Percentiles rank a stretch among this genome's conserved stretches.
These are phyloP conservation scores for Ochropleura plecta DNA, from an alignment of 2,888 invertebrate species.

Conservation along the genomic window DNA sequence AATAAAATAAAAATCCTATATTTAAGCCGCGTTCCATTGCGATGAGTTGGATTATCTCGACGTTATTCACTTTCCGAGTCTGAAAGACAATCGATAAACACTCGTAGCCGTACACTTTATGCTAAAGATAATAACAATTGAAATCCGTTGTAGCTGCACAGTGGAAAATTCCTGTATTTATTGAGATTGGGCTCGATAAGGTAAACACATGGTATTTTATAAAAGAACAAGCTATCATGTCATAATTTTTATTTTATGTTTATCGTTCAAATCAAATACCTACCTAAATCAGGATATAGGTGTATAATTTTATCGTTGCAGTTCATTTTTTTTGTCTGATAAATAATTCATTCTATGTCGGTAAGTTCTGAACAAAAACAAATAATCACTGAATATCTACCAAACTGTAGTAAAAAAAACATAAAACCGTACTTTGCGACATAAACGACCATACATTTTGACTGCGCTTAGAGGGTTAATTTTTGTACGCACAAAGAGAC, in stretches of 20 bases:
- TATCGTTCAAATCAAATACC: conserved; percentile 1
- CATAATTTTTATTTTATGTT: conserved; percentile 12
- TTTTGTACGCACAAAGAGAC: no score
- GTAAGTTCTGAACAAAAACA: no score
- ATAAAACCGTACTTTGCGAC: no score
- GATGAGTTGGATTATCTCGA: conserved; percentile 44
- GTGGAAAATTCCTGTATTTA: conserved; percentile 57
- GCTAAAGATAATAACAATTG: conserved; percentile 49
- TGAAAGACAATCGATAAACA: conserved; percentile 59
- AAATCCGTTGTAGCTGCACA: conserved; percentile 52
- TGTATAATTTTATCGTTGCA: no score
- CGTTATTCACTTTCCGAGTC: conserved; percentile 49
- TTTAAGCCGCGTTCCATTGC: conserved; percentile 35
- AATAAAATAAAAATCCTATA: conserved; percentile 39
- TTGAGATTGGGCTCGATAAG: conserved; percentile 34
- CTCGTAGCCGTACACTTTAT: conserved; percentile 30
- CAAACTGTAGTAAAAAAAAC: no score
- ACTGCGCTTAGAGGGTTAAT: no score
- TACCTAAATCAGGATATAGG: neutral
- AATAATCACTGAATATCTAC: no score
- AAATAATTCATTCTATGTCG: no score
- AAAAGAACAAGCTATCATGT: conserved; percentile 30
- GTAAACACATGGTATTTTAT: conserved; percentile 4
- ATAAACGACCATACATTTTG: no score
- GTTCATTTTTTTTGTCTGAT: no score